Base-by-base conservation (phyloP, 2,113 vertebrate species). In the Salvelinus fontinalis region DNA sequence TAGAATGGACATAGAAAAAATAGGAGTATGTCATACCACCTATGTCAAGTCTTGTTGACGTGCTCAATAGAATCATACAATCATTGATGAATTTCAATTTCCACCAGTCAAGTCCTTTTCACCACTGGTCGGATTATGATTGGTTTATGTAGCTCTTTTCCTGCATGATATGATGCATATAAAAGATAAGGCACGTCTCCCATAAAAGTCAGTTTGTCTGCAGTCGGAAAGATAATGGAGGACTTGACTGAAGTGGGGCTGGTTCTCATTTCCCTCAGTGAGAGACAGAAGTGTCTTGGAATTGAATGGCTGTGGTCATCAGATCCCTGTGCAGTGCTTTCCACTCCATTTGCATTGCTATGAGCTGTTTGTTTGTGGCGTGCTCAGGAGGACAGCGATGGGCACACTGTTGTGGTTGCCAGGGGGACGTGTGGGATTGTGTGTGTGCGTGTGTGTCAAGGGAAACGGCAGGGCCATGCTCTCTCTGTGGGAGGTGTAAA, bases 401-500 rank as follows among this genome's bases (percentile, higher is more conserved):
- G 80, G 79, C 83, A 86, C 86, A 83, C 80, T 84, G 80, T 77
- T 79, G 83, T 31, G 74, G 71, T 70, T 87, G 81, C 84, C 86
- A 86, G 80, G 81, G 83, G 80, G 72, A 90, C 65, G 64, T 67
- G 71, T 67, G 67, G 66, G 70, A 72, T 70, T 68, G 77, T 77
- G 72, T 64, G 59, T 73, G 20, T 74, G 39, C 51, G 24, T 66
- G 39, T 74, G 72, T 24, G 75, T 72, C 64, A 57, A 78, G 83
- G 77, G 89, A 89, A 89, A 89, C 87, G 87, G 86, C 82, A 84
- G 86, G 14, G 85, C 89, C 86, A 83, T 87, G 89, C 89, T 87
- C 87, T 80, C 90, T 90, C 90, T 76, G 90, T 91, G 85, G 91
- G 90, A 91, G 90, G 90, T 91, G 89, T 91, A 90, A 92, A 92